phyloP scores from a whole-genome alignment of 1,140 invertebrate genomes.

The Sycophaga agraensis region DNA sequence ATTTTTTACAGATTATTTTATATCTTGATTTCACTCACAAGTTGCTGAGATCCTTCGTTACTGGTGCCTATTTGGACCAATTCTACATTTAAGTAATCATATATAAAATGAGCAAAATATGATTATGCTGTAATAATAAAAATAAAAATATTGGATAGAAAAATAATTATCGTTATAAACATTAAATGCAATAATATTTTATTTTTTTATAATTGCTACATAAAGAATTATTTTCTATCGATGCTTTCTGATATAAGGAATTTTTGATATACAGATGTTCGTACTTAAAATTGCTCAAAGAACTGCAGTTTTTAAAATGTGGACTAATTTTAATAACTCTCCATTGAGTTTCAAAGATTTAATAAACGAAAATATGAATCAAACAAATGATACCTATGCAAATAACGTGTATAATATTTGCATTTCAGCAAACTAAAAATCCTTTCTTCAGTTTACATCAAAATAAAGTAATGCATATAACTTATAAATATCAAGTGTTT shows the following conservation, averaged over 20 bases:
- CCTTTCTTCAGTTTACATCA: neutral
- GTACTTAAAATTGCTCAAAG: too few relatives aligned
- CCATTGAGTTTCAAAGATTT: too few relatives aligned
- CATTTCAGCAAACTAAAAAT: slow-evolving; percentile 7
- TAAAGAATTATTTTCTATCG: slow-evolving; percentile 37
- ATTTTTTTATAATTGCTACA: slow-evolving; percentile 45
- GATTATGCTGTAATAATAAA: too few relatives aligned
- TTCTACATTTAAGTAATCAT: too few relatives aligned
- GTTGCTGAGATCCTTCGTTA: too few relatives aligned
- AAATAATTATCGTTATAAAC: neutral
- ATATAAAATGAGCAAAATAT: too few relatives aligned
- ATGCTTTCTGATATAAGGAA: slow-evolving; percentile 43
- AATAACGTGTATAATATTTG: slow-evolving; percentile 10
- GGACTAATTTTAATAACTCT: too few relatives aligned
- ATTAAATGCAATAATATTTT: slow-evolving; percentile 48
- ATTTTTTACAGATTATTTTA: too few relatives aligned
- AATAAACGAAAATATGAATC: slow-evolving; percentile 14
- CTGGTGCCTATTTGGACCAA: too few relatives aligned
- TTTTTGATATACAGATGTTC: slow-evolving; percentile 41
- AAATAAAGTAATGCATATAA: slow-evolving; percentile 10
- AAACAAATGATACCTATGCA: slow-evolving; percentile 13
- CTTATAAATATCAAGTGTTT: slow-evolving; percentile 8
- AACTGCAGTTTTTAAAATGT: too few relatives aligned
- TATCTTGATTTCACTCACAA: too few relatives aligned
- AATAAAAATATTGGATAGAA: too few relatives aligned